Percentiles rank a stretch among this genome's conserved stretches.
phyloP scores from a whole-genome alignment of 2,797 vertebrate species.

The Lacerta bilineata region DNA sequence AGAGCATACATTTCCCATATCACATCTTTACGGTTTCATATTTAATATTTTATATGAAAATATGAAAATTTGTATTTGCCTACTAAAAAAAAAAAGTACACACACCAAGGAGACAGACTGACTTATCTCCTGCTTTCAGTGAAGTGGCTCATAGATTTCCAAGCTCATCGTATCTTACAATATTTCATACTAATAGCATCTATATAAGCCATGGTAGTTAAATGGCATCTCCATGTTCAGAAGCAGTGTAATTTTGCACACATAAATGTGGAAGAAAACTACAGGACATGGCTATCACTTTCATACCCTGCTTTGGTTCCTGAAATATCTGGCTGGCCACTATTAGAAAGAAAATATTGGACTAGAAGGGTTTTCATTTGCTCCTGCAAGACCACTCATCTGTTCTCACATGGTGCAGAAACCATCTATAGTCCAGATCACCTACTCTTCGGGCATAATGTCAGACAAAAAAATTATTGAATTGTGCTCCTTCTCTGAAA shows the following conservation, averaged over 20 bases:
- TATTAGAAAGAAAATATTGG: background rate
- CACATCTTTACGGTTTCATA: background rate
- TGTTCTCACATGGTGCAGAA: background rate
- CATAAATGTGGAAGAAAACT: background rate
- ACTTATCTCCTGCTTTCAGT: background rate
- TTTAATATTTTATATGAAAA: background rate
- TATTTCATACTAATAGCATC: background rate
- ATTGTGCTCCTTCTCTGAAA: background rate
- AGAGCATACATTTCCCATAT: background rate
- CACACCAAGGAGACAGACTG: background rate
- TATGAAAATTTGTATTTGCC: background rate
- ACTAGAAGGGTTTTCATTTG: background rate
- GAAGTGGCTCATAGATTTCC: background rate
- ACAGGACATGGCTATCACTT: background rate
- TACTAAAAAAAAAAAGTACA: background rate
- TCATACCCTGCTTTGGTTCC: background rate
- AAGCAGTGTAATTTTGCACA: background rate
- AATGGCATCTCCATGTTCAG: background rate
- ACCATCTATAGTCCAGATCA: constrained; percentile 4
- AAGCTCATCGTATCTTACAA: background rate
- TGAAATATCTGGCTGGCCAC: background rate
- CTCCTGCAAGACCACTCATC: background rate
- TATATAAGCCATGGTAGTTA: background rate
- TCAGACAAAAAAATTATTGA: background rate
- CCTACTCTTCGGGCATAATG: background rate